Evolutionary conservation across 2,113 vertebrate species (phyloP).

Genomic region (Erythrocercus mccallii): DNA sequence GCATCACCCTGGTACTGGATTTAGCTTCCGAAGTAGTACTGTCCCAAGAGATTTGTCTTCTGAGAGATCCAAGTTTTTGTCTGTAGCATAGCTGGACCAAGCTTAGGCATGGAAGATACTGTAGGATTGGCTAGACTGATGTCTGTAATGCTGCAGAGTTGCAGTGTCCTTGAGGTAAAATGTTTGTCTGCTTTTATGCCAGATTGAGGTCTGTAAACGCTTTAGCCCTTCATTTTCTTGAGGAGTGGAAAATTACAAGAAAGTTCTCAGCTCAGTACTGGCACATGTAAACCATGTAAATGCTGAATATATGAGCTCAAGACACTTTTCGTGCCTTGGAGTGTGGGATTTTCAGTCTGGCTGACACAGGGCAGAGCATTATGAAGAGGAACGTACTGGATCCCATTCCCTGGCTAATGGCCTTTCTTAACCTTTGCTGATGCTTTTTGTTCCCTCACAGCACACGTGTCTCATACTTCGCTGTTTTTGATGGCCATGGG

Average conservation of each 20-base stretch:
- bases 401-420: neutral
- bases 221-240: neutral
- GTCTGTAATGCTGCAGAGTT: neutral
- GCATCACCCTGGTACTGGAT: neutral
- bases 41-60: neutral
- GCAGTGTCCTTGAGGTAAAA: neutral
- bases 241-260: neutral
- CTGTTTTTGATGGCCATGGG: conserved; percentile 94
- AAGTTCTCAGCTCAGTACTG: neutral
- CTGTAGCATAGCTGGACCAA: neutral
- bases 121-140: neutral
- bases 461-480: conserved; percentile 85
- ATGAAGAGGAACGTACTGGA: rapidly evolving
- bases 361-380: neutral
- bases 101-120: neutral
- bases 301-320: neutral
- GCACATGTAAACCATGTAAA: rapidly evolving
- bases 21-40: neutral
- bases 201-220: neutral
- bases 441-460: conserved; percentile 61
- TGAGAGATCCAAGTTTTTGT: neutral
- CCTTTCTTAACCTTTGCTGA: neutral
- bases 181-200: neutral
- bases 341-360: neutral
- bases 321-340: neutral